Percentiles rank a stretch among this genome's conserved stretches.
These are phyloP conservation scores for Alauda arvensis DNA, from an alignment of 2,797 vertebrate genomes.

Conservation along the genomic window DNA sequence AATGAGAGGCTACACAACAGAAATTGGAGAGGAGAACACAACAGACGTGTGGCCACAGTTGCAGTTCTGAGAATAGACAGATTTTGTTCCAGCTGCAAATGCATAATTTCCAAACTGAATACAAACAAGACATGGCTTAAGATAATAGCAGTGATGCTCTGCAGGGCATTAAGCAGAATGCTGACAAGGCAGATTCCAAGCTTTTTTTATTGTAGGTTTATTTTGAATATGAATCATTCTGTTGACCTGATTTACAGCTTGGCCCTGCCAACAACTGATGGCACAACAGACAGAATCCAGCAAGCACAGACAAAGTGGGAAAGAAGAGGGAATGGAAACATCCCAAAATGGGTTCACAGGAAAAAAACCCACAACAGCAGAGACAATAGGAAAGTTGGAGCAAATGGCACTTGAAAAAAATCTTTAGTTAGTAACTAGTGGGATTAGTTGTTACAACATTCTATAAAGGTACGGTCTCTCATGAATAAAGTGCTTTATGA, in stretches of 20 bases:
- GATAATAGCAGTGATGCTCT: conserved; percentile 31
- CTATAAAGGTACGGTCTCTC: neutral
- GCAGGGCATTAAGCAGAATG: conserved; percentile 2
- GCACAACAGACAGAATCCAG: neutral
- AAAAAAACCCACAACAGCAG: neutral
- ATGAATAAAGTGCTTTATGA: neutral
- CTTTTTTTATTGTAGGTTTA: conserved; percentile 24
- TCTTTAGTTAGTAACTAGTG: neutral
- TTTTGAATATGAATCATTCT: conserved; percentile 31
- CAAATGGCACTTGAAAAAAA: neutral
- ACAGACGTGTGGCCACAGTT: neutral
- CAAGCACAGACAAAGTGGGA: neutral
- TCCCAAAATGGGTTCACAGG: neutral
- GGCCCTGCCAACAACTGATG: neutral
- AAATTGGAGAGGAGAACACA: neutral
- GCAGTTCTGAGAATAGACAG: neutral
- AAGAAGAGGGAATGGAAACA: neutral
- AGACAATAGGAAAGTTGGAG: neutral
- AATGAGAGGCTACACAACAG: neutral
- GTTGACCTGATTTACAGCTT: conserved; percentile 19
- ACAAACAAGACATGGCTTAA: conserved; percentile 13
- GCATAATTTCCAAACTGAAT: neutral
- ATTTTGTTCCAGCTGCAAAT: conserved; percentile 20
- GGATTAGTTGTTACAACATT: neutral
- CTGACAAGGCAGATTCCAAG: conserved; percentile 29